phyloP scores from a whole-genome alignment of 2,113 vertebrate species.

The Ophthalmolycus amberensis region DNA sequence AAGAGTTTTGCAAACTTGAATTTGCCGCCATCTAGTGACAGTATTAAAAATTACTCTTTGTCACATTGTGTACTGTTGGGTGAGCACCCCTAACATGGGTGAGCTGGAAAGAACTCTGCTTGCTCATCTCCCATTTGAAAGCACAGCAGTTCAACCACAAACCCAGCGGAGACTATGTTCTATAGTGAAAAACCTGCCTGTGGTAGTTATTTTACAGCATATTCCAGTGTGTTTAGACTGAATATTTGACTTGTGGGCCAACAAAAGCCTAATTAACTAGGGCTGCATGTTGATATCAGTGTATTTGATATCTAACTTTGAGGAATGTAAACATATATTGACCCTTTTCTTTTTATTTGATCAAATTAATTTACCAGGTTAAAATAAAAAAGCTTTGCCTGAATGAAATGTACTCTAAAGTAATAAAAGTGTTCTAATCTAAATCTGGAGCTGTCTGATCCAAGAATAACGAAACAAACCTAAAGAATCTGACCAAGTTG shows the following conservation, averaged over 20 bases:
- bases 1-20: background rate
- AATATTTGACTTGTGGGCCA: background rate
- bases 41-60: background rate
- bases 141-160: background rate
- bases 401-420: background rate
- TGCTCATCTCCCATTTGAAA: background rate
- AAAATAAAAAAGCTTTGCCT: background rate
- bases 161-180: background rate
- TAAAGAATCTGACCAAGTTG: background rate
- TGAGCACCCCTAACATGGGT: background rate
- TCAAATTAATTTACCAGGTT: background rate
- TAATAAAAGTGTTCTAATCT: background rate
- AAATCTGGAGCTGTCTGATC: background rate
- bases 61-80: background rate
- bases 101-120: background rate
- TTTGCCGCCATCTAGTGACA: constrained; percentile 8
- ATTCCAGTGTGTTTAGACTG: background rate
- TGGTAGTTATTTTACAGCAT: background rate
- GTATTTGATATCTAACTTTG: background rate
- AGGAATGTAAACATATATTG: background rate
- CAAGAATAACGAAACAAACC: background rate
- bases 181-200: background rate
- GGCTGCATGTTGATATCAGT: background rate
- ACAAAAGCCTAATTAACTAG: background rate
- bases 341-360: background rate